A percentile compares a stretch with the other conserved stretches of the same genome.
Evolutionary conservation across 1,140 invertebrate species (phyloP).

Genomic region (Drosophila ironensis): DNA sequence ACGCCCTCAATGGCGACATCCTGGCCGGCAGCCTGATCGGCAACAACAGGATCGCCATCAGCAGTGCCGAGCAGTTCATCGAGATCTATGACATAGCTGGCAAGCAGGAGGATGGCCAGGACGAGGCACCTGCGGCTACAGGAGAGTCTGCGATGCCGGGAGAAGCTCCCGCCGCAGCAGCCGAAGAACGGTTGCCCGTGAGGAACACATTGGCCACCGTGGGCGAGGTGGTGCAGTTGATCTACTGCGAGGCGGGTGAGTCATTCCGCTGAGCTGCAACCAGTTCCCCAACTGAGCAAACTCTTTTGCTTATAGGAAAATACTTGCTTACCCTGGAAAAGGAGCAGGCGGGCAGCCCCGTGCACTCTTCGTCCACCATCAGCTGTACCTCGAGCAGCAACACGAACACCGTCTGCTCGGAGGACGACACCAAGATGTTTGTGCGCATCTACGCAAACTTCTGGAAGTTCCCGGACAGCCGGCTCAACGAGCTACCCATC

Average conservation of each 20-base stretch:
- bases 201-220: slow-evolving; percentile 73
- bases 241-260: slow-evolving; percentile 75
- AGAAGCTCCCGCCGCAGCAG: not conserved
- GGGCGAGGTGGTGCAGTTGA: slow-evolving; percentile 75
- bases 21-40: slow-evolving; percentile 70
- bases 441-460: slow-evolving; percentile 80
- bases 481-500: slow-evolving; percentile 73
- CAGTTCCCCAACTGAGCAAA: not conserved
- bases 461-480: slow-evolving; percentile 74
- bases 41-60: slow-evolving; percentile 74
- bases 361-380: slow-evolving; percentile 72
- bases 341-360: slow-evolving; percentile 73
- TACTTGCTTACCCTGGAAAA: slow-evolving; percentile 75
- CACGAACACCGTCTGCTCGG: slow-evolving; percentile 68
- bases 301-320: slow-evolving; percentile 39
- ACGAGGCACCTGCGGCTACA: slow-evolving; percentile 1
- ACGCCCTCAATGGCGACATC: slow-evolving; percentile 74
- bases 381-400: slow-evolving; percentile 79
- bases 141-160: slow-evolving; percentile 2
- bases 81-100: slow-evolving; percentile 78
- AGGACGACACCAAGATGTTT: slow-evolving; percentile 80
- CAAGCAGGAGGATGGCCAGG: slow-evolving; percentile 42
- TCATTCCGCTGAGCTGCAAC: accelerated
- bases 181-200: slow-evolving; percentile 51
- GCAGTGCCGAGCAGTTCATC: slow-evolving; percentile 78